Conservation (phyloP, 2,797 vertebrate genomes). For the Molossus molossus region DNA sequence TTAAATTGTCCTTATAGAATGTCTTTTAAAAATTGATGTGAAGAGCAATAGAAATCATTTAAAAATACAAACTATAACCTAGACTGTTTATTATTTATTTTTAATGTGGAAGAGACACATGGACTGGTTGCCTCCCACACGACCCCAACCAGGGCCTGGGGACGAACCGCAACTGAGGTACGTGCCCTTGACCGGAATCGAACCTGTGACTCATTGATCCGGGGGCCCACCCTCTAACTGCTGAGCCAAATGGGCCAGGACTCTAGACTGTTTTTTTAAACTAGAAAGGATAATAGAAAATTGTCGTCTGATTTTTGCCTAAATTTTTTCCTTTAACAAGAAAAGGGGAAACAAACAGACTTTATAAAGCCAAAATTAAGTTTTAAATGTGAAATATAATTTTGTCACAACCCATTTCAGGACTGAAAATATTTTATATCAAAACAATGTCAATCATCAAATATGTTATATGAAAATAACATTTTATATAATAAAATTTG, state of each 20-base stretch:
- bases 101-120: too few relatives aligned
- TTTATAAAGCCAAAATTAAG: background rate
- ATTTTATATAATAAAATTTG: constrained; percentile 18
- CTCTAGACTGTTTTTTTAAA: background rate
- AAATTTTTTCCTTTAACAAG: background rate
- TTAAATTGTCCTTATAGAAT: background rate
- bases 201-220: too few relatives aligned
- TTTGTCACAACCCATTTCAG: background rate
- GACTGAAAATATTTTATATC: constrained; percentile 1
- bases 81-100: background rate
- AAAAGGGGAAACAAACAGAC: background rate
- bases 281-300: background rate
- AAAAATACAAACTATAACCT: background rate
- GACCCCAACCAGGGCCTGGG: too few relatives aligned
- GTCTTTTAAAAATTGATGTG: background rate
- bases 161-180: too few relatives aligned
- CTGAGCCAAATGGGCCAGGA: too few relatives aligned
- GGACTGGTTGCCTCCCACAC: too few relatives aligned
- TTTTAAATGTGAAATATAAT: background rate
- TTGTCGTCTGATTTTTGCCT: background rate
- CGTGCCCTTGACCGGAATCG: too few relatives aligned
- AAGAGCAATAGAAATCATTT: background rate
- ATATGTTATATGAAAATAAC: constrained; percentile 21
- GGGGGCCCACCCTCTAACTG: too few relatives aligned
- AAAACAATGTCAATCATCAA: background rate